Conservation (phyloP, 2,113 vertebrate species). For the Stomatorhinus ivindoensis region DNA sequence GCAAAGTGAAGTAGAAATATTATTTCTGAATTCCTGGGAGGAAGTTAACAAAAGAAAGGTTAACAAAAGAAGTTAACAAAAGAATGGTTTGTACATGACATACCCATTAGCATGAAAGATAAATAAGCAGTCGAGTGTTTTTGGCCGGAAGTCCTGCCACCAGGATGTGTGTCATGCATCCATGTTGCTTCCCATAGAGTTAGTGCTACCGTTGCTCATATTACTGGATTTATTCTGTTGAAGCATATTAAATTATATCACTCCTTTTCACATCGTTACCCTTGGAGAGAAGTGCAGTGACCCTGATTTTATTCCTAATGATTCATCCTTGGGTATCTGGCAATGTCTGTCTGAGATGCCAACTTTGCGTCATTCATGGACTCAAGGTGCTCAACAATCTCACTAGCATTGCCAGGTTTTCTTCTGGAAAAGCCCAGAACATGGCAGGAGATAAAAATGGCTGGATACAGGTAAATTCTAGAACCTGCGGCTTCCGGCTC, state of each 20-base stretch:
- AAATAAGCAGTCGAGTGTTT: neutral
- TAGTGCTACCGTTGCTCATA: neutral
- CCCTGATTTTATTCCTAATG: neutral
- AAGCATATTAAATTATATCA: neutral
- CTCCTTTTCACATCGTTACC: neutral
- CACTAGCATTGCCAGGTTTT: neutral
- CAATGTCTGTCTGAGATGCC: neutral
- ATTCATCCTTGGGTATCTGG: neutral
- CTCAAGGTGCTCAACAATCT: neutral
- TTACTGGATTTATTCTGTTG: neutral
- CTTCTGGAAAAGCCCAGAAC: neutral
- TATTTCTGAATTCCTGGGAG: neutral
- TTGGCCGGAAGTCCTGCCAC: neutral
- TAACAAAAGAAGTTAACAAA: neutral
- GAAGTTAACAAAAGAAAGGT: neutral
- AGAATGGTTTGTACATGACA: neutral
- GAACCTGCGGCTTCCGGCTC: neutral
- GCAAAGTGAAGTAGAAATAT: neutral
- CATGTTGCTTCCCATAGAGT: neutral
- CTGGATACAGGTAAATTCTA: neutral
- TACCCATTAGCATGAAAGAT: neutral
- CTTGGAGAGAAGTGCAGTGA: neutral
- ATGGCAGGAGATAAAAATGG: neutral
- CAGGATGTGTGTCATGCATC: neutral
- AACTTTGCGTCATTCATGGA: neutral